Evolutionary conservation across 1,140 invertebrate genomes (phyloP).

Genomic region (Melitaea cinxia): DNA sequence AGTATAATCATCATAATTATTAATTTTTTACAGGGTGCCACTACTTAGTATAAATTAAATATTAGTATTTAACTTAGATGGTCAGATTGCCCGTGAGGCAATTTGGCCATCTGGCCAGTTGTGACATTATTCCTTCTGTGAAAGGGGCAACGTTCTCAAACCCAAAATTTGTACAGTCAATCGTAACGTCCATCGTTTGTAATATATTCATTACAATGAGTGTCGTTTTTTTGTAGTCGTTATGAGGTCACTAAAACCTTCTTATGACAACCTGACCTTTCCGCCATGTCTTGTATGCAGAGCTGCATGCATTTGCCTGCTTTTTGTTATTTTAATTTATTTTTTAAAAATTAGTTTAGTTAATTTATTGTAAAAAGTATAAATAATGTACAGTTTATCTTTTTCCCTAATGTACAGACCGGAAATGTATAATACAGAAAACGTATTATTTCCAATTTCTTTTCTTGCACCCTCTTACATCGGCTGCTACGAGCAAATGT

Average conservation of each 20-base stretch:
- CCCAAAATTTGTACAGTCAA: constrained; percentile 76
- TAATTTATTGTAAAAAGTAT: constrained; percentile 81
- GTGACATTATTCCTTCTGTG: constrained; percentile 83
- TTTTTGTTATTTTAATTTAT: constrained; percentile 79
- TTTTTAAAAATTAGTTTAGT: constrained; percentile 80
- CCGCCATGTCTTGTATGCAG: constrained; percentile 83
- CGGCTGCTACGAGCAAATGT: constrained; percentile 88
- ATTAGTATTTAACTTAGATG: constrained; percentile 72
- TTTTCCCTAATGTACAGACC: constrained; percentile 81
- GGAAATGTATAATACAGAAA: constrained; percentile 83
- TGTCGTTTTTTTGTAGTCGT: constrained; percentile 82
- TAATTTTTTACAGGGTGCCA: constrained; percentile 81
- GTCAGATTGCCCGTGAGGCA: constrained; percentile 76
- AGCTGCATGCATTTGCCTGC: constrained; percentile 85
- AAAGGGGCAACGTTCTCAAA: constrained; percentile 82
- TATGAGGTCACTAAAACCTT: constrained; percentile 80
- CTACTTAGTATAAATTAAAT: constrained; percentile 71
- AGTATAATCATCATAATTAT: constrained; percentile 78
- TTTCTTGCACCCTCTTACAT: constrained; percentile 90
- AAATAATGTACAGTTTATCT: constrained; percentile 78
- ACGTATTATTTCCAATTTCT: constrained; percentile 86
- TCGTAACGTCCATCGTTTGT: constrained; percentile 81
- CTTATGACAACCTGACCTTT: constrained; percentile 82
- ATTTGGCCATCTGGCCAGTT: constrained; percentile 81
- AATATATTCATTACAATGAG: constrained; percentile 82